Evolutionary conservation across 1,140 invertebrate genomes (phyloP), one percentile per base, ranked within the genome.

Genomic region (Drosophila ficusphila): DNA sequence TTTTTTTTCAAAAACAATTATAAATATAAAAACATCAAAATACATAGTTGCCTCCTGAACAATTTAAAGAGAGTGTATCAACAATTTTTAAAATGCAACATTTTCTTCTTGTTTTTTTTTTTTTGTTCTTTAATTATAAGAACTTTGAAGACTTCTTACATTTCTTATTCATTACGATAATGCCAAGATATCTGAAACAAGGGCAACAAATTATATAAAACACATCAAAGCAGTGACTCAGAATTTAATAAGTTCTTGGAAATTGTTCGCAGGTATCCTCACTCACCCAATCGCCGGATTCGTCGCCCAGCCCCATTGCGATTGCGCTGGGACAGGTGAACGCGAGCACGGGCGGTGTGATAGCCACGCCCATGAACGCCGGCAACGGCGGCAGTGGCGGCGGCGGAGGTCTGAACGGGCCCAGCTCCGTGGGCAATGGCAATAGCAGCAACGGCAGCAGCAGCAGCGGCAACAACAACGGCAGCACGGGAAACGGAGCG

Each of bases 281-380:
- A 85, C 93, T 98, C 54, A 98, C 97, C 46, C 97, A 91, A 76
- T 96, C 38, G 44, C 97, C 97, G 12, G 97, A 98, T 92, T 97
- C 96, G 47, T 97, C 96, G 51, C 97, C 97, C 36, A 96, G 95
- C 68, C 96, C 96, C 11, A 96, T 96, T 64, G 93, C 96, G 19
- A 94, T 96, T 72, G 95, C 95, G 9, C 93, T 95, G 29, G 95
- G 95, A 47, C 93, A 95, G 73, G 94, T 93, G 33, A 91, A 90
- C 71, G 73, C 79, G 41, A 88, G 76, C 56, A 62, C 79, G 18
- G 79, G 79, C 60, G 85, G 83, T 58, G 86, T 88, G 65, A 91
- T 91, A 89, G 56, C 65, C 72, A 85, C 76, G 74, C 71, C 82
- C 29, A 71, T 72, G 19, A 86, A 88, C 62, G 74, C 86, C 56